Evolutionary conservation across 1,140 invertebrate species (phyloP).

Genomic region (Leptinotarsa undecemlineata): DNA sequence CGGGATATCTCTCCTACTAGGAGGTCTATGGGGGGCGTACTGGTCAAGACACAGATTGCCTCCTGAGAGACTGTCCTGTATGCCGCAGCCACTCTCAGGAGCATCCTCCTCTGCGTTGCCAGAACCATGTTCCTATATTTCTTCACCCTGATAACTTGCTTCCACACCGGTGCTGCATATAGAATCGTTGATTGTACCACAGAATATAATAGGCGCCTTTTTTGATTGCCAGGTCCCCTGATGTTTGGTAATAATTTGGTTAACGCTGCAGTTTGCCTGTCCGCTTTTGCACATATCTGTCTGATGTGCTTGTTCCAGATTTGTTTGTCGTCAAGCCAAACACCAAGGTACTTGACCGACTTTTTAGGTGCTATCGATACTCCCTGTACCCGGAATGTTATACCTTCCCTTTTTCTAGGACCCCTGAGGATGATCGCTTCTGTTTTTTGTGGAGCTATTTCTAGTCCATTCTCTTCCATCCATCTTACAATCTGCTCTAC

Average conservation of each 20-base stretch:
- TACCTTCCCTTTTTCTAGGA: conserved; percentile 2
- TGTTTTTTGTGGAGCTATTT: no score
- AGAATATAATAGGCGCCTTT: conserved; percentile 1
- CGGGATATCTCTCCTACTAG: conserved; percentile 7
- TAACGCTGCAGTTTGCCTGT: no score
- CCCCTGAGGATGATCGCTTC: conserved; percentile 4
- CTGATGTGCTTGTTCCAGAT: no score
- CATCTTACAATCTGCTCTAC: conserved; percentile 1
- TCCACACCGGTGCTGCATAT: background rate
- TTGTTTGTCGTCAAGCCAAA: no score
- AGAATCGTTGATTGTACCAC: background rate
- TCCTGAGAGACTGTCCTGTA: conserved; percentile 14
- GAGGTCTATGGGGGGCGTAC: conserved; percentile 19
- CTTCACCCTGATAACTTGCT: background rate
- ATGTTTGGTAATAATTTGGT: conserved; percentile 31
- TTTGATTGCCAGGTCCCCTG: conserved; percentile 28
- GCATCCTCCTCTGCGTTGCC: conserved; percentile 6
- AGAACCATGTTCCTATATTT: background rate
- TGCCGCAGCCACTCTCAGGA: background rate
- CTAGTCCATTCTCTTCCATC: conserved; percentile 18
- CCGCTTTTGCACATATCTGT: no score
- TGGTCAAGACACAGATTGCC: conserved; percentile 12
- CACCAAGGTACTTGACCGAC: background rate
- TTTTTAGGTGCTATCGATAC: conserved; percentile 5
- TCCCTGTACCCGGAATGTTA: conserved; percentile 9